Base-by-base conservation (phyloP, 2,797 vertebrate genomes). In the Poeciliopsis infans region DNA sequence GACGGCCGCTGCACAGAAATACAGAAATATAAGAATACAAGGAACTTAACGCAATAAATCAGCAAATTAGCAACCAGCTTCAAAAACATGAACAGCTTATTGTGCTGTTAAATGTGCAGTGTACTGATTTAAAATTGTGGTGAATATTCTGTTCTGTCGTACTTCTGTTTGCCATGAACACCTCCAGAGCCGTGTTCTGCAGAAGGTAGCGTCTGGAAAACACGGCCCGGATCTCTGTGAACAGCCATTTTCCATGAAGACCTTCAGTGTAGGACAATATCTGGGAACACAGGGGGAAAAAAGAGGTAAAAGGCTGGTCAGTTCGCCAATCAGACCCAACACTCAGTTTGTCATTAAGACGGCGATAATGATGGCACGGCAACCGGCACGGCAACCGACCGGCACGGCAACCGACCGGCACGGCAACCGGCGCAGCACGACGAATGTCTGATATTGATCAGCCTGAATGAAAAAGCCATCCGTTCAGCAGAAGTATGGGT, bases 121-220 rank as follows among this genome's bases (percentile, higher is more conserved):
- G 51, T 25, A 25, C 23, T 11, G 51, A 53, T 53, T 53, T 53
- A 10, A 53, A 53, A 53, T 53, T 25, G 20, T 25, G 23, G n/a
- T 28, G 25, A 57, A 57, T 39, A 33, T 66, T 71, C 6, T 15
- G 23, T n/a, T 57, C 25, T 16, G 72, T 46, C 94, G 92, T 97
- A 99, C 98, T 99, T 96, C 98, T 96, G 80, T 98, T 99, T 90
- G 98, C 97, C 97, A 99, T 97, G 93, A 99, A 99, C 91, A 99
- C 96, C 92, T 99, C 98, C 95, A 99, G 92, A 0, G 97, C 98
- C 15, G 98, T 98, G 80, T 98, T 99, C 91, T 99, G 98, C 83
- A 99, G 95, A 75, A 99, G 96, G 86, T 97, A 99, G 78, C 97
- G 97, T 43, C 98, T 96, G 84, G 98, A 99, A 94, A 99, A 99